Percentiles rank a stretch among this genome's conserved stretches.
phyloP scores from a whole-genome alignment of 2,113 vertebrate species.

The Chloropsis cyanopogon region DNA sequence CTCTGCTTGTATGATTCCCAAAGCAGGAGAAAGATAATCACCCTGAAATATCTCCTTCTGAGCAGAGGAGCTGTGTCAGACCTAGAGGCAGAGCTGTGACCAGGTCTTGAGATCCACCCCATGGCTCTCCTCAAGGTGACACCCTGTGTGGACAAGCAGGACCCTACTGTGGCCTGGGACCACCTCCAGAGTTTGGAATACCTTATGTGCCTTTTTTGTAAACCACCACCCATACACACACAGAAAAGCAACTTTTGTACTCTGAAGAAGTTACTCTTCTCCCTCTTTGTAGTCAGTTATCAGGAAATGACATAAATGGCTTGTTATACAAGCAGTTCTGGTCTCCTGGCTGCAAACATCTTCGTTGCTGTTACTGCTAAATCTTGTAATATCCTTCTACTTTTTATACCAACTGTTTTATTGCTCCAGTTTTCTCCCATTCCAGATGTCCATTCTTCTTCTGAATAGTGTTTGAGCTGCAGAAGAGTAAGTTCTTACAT shows the following conservation, averaged over 20 bases:
- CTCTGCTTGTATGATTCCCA: neutral
- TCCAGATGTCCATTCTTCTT: neutral
- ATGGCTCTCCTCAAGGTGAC: neutral
- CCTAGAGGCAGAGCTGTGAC: neutral
- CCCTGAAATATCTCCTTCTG: neutral
- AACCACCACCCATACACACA: neutral
- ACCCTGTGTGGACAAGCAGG: neutral
- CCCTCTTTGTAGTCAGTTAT: neutral
- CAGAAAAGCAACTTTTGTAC: neutral
- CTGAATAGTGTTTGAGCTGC: neutral
- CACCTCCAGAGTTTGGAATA: neutral
- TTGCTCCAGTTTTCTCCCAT: neutral
- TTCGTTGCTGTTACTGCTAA: neutral
- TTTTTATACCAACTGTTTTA: neutral
- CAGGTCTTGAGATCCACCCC: neutral
- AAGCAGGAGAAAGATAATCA: neutral
- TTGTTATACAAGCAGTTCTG: neutral
- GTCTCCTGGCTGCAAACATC: neutral
- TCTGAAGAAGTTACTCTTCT: neutral
- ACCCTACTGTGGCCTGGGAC: rapidly evolving
- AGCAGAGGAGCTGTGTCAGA: neutral
- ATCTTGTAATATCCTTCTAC: neutral
- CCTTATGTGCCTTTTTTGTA: neutral
- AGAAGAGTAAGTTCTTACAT: neutral
- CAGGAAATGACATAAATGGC: neutral